Base-by-base conservation (phyloP, 2,797 vertebrate genomes). In the Spheniscus humboldti region DNA sequence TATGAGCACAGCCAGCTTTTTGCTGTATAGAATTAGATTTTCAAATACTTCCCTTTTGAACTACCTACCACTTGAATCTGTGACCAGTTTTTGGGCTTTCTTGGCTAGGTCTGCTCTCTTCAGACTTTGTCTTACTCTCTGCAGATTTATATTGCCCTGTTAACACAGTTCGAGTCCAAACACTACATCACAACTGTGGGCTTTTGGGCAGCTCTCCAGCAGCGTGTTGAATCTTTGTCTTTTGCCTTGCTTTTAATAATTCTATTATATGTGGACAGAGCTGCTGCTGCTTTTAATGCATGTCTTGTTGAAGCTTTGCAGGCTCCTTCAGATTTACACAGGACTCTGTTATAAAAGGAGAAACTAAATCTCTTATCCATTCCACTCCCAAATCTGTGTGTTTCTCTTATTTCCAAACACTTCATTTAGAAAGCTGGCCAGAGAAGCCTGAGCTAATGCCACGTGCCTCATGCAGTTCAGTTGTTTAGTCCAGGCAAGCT, bases 321-420 rank as follows among this genome's bases (percentile, higher is more conserved):
- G 91, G 71, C 93, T 94, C 92, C 84, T 87, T 93, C 77, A 86
- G 92, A 88, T 96, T 97, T 97, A 93, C 60, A 77, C 90, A 94
- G 88, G 68, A 43, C 74, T 73, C 62, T 78, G 35, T 95, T 96
- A 81, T 91, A 84, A 97, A 95, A 95, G 88, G 77, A 84, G 92
- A 96, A 94, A 96, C 92, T 84, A 93, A 92, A 95, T 96, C 93
- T 96, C 90, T 95, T 94, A 93, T 95, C 93, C 95, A 39, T 96
- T 93, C 92, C 68, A 57, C 90, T 97, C 93, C 92, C 90, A 97
- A 95, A 90, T 90, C 88, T 85, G 59, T 85, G 93, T 93, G 91
- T 96, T 97, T 97, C 96, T 95, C 96, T 76, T 91, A 92, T 97
- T 93, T 97, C 91, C 96, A 96, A 97, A 97, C 93, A 96, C 94